phyloP scores from a whole-genome alignment of 2,888 invertebrate species.

The Hipparchia semele region DNA sequence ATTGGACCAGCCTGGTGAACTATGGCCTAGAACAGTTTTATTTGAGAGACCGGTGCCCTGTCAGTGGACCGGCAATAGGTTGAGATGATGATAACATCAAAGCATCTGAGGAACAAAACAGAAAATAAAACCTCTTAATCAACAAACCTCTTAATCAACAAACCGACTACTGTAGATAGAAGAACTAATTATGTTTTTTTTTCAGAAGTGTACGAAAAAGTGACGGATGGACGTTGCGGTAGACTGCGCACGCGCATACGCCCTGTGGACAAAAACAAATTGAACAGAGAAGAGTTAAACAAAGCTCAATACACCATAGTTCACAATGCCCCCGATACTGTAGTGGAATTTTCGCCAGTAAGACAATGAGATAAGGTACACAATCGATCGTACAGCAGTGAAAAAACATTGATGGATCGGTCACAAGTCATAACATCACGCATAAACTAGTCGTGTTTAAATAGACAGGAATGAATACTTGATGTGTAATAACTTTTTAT shows the following conservation, averaged over 20 bases:
- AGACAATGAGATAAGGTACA: constrained; percentile 33
- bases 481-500: constrained; percentile 19
- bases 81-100: too few species aligned
- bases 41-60: not conserved
- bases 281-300: constrained; percentile 66
- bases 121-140: too few species aligned
- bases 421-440: constrained; percentile 23
- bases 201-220: constrained; percentile 68
- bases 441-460: constrained; percentile 30
- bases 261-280: constrained; percentile 62
- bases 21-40: too few species aligned
- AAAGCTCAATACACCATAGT: constrained; percentile 69
- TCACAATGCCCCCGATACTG: constrained; percentile 54
- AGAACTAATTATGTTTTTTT: constrained; percentile 35
- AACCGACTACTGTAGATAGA: too few species aligned
- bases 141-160: too few species aligned
- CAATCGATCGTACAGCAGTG: constrained; percentile 10
- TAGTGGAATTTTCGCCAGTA: constrained; percentile 59
- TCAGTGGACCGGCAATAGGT: too few species aligned
- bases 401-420: constrained; percentile 3
- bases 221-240: constrained; percentile 71
- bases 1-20: too few species aligned
- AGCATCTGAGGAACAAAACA: too few species aligned
- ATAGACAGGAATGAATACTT: constrained; percentile 16
- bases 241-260: constrained; percentile 70